phyloP scores from a whole-genome alignment of 2,113 vertebrate genomes.

The Baryphthengus martii region DNA sequence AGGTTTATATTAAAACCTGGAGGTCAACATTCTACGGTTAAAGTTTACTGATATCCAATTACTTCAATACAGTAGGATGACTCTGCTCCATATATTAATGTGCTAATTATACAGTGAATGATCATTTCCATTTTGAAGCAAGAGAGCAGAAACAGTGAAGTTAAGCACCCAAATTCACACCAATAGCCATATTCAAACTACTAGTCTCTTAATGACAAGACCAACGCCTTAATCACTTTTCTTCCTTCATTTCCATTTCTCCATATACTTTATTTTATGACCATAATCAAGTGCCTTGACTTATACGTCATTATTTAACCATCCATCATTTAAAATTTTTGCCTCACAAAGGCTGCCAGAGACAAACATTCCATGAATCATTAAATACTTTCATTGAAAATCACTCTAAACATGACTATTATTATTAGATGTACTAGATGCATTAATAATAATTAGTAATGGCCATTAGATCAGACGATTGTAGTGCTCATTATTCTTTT shows the following conservation, averaged over 20 bases:
- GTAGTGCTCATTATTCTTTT: not conserved
- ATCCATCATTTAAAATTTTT: conserved; percentile 4
- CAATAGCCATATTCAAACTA: not conserved
- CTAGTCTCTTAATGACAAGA: not conserved
- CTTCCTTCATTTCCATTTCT: not conserved
- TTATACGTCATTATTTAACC: conserved; percentile 1
- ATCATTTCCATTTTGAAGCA: not conserved
- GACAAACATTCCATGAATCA: conserved; percentile 24
- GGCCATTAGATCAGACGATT: not conserved
- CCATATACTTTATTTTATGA: not conserved
- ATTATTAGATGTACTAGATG: not conserved
- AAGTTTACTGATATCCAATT: not conserved
- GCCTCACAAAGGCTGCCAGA: not conserved
- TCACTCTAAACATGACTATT: not conserved
- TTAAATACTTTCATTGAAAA: conserved; percentile 20
- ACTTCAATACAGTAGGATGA: not conserved
- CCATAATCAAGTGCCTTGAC: not conserved
- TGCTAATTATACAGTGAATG: not conserved
- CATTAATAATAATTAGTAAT: conserved; percentile 40
- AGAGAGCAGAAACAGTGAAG: not conserved
- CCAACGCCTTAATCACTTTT: not conserved
- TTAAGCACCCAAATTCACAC: not conserved
- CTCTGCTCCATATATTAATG: not conserved
- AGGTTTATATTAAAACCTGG: not conserved
- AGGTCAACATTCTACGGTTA: not conserved